phyloP scores from a whole-genome alignment of 2,888 invertebrate genomes.

The Exocentrus adspersus region DNA sequence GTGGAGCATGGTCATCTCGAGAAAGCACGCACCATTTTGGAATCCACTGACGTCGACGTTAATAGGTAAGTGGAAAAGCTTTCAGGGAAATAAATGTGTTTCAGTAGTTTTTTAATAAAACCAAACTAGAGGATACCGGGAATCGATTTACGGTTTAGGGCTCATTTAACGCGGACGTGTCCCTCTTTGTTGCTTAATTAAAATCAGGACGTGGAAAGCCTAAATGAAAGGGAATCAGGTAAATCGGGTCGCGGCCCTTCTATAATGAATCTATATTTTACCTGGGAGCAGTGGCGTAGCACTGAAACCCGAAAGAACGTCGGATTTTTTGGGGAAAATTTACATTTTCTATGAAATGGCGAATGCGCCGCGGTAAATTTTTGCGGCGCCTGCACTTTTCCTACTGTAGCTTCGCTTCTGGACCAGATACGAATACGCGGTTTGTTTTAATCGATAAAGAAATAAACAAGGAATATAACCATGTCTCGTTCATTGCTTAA shows the following conservation, averaged over 20 bases:
- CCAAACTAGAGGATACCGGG: too few species aligned
- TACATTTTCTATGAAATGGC: too few species aligned
- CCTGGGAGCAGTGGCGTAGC: not conserved
- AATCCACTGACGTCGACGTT: slow-evolving; percentile 91
- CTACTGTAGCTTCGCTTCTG: too few species aligned
- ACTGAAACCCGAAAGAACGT: too few species aligned
- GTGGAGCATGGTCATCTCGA: slow-evolving; percentile 96
- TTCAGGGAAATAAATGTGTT: slow-evolving; percentile 10
- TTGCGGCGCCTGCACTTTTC: too few species aligned
- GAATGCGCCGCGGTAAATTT: too few species aligned
- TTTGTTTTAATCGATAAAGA: too few species aligned
- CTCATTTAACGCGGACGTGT: not conserved
- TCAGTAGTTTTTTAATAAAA: too few species aligned
- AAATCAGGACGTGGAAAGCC: not conserved
- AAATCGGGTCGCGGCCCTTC: not conserved
- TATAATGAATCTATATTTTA: not conserved
- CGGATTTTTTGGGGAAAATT: too few species aligned
- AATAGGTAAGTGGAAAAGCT: slow-evolving; percentile 76
- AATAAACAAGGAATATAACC: too few species aligned
- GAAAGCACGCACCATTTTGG: slow-evolving; percentile 89
- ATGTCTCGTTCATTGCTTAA: not conserved
- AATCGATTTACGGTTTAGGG: not conserved
- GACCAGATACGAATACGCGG: too few species aligned
- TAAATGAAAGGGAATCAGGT: not conserved
- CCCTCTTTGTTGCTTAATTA: not conserved